Percentiles rank a stretch among this genome's conserved stretches.
Evolutionary conservation across 2,113 vertebrate genomes (phyloP).

Genomic region (Amblyopsis rosae): DNA sequence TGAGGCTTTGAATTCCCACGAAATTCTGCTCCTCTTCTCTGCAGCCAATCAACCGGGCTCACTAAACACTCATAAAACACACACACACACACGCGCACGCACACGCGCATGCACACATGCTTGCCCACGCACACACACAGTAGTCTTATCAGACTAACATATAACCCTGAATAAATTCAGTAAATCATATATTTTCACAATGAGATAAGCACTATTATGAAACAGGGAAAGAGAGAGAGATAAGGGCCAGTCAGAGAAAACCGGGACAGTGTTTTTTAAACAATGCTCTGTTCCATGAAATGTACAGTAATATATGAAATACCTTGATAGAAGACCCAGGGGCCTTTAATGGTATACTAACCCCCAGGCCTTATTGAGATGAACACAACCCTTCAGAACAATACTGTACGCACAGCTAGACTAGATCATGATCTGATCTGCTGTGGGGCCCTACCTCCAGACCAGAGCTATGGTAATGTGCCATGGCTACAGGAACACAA

Average conservation of each 20-base stretch:
- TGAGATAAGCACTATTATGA: conserved; percentile 48
- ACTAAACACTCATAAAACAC: conserved; percentile 72
- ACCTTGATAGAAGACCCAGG: conserved; percentile 27
- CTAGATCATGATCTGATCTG: conserved; percentile 20
- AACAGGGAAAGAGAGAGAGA: conserved; percentile 16
- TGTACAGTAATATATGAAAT: conserved; percentile 14
- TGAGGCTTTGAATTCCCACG: conserved; percentile 70
- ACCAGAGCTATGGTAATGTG: conserved; percentile 47
- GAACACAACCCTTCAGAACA: conserved; percentile 26
- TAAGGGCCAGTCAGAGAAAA: not conserved
- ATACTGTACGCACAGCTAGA: conserved; percentile 28
- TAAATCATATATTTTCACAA: conserved; percentile 67
- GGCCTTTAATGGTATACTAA: conserved; percentile 16
- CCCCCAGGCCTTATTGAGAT: conserved; percentile 21
- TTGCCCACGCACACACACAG: not conserved
- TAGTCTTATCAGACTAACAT: conserved; percentile 60
- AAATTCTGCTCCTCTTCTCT: conserved; percentile 60
- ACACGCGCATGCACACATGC: conserved; percentile 1
- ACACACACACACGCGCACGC: conserved; percentile 7
- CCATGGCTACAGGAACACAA: conserved; percentile 51
- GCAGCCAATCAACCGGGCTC: conserved; percentile 60
- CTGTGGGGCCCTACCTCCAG: conserved; percentile 44
- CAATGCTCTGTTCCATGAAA: not conserved
- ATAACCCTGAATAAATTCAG: conserved; percentile 54
- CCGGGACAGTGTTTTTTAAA: not conserved